phyloP scores from a whole-genome alignment of 2,113 vertebrate species.

The Urocitellus parryii region DNA sequence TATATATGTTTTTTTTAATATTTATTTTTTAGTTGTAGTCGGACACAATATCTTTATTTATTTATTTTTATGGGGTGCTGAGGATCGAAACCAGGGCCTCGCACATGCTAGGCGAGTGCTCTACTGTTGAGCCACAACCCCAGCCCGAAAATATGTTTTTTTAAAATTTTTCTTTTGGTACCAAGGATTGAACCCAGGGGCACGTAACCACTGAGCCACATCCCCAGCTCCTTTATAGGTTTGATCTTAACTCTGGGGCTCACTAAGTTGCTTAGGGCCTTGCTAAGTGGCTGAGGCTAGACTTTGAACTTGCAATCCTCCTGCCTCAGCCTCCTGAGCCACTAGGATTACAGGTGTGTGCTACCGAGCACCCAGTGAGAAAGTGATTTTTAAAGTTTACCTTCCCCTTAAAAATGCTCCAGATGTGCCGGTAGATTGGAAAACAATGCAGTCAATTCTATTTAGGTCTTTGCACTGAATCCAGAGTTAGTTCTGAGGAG shows the following conservation, averaged over 20 bases:
- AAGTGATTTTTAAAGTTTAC: slow-evolving; percentile 53
- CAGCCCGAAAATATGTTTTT: too few relatives aligned
- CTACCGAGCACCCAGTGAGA: not conserved
- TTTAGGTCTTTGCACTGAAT: slow-evolving; percentile 61
- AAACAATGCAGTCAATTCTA: slow-evolving; percentile 69
- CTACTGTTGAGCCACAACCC: too few relatives aligned
- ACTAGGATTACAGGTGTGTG: not conserved
- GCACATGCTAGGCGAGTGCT: too few relatives aligned
- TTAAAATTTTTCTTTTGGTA: not conserved
- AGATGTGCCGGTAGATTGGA: slow-evolving; percentile 30
- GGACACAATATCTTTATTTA: too few relatives aligned
- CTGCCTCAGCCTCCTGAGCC: not conserved
- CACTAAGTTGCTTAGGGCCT: too few relatives aligned
- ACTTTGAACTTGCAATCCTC: not conserved
- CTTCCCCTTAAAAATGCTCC: not conserved
- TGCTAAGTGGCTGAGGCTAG: not conserved
- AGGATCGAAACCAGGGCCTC: too few relatives aligned
- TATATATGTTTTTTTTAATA: too few relatives aligned
- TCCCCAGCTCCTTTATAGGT: not conserved
- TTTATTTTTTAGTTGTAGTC: too few relatives aligned
- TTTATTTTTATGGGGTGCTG: too few relatives aligned
- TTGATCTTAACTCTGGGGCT: not conserved
- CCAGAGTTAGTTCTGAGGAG: slow-evolving; percentile 60
- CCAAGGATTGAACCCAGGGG: not conserved
- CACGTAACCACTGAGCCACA: not conserved